phyloP scores from a whole-genome alignment of 1,140 invertebrate genomes.

The Propsilocerus akamusi region DNA sequence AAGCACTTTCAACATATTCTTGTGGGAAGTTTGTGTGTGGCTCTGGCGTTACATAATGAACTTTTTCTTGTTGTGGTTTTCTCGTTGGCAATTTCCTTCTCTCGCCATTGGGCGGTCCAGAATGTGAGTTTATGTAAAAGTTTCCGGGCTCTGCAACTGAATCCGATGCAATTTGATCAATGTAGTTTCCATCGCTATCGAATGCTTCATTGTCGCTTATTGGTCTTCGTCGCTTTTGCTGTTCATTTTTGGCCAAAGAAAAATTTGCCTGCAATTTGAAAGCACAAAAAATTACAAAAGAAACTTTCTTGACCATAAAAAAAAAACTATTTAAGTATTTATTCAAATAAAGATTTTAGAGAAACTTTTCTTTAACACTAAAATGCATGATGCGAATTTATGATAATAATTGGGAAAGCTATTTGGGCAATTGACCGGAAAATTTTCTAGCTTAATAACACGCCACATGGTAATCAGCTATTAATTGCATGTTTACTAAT shows the following conservation, averaged over 20 bases:
- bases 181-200: background rate
- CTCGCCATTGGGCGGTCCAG: background rate
- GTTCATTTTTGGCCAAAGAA: background rate
- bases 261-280: background rate
- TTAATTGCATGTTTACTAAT: background rate
- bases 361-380: too few species aligned
- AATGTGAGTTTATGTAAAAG: too few species aligned
- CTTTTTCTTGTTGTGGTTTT: background rate
- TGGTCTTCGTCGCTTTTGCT: background rate
- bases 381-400: background rate
- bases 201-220: background rate
- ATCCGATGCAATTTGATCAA: background rate
- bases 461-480: background rate
- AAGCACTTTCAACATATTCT: too few species aligned
- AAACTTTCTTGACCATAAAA: background rate
- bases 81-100: background rate
- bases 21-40: too few species aligned
- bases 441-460: background rate
- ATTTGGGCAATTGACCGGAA: too few species aligned
- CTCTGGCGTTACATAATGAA: background rate
- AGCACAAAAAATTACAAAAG: constrained; percentile 8
- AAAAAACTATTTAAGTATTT: background rate
- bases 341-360: constrained; percentile 6
- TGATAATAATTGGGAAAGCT: too few species aligned
- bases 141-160: too few species aligned